phyloP scores from a whole-genome alignment of 2,797 vertebrate genomes.

The Acanthiza pusilla region DNA sequence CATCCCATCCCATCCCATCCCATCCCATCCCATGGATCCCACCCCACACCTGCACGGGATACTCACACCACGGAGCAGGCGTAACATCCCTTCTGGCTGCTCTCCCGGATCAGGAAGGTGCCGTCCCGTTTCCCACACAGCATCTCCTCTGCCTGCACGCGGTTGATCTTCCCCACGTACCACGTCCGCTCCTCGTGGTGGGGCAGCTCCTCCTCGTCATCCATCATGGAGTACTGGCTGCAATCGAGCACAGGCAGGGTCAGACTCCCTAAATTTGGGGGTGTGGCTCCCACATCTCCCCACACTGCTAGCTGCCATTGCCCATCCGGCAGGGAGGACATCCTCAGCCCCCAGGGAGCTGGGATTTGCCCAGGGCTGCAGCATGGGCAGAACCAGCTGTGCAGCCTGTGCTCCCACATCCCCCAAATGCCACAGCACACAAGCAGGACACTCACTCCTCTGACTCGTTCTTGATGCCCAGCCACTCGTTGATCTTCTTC shows the following conservation, averaged over 20 bases:
- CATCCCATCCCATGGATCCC: background rate
- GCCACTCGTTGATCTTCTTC: constrained; percentile 89
- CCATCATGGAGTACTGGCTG: constrained; percentile 87
- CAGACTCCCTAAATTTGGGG: rapidly evolving
- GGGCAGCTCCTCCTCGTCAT: constrained; percentile 86
- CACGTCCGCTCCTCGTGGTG: constrained; percentile 87
- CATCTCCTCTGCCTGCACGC: constrained; percentile 87
- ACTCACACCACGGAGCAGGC: constrained; percentile 96
- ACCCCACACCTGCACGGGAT: rapidly evolving
- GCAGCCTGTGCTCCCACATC: background rate
- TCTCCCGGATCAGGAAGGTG: constrained; percentile 92
- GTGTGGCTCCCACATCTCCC: background rate
- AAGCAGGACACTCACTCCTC: constrained; percentile 82
- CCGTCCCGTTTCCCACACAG: constrained; percentile 83
- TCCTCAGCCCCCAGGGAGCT: background rate
- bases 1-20: rapidly evolving
- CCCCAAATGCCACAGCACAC: rapidly evolving
- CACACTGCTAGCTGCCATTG: background rate
- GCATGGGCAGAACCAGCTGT: background rate
- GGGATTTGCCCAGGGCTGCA: background rate
- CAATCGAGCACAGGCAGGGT: background rate
- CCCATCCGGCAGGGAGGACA: background rate
- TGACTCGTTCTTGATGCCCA: constrained; percentile 83
- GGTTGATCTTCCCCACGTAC: constrained; percentile 89
- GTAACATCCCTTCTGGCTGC: constrained; percentile 88